Percentiles rank a stretch among this genome's conserved stretches.
These are phyloP conservation scores for Hypselothyrea guttata DNA, from an alignment of 2,888 invertebrate species.

Conservation along the genomic window DNA sequence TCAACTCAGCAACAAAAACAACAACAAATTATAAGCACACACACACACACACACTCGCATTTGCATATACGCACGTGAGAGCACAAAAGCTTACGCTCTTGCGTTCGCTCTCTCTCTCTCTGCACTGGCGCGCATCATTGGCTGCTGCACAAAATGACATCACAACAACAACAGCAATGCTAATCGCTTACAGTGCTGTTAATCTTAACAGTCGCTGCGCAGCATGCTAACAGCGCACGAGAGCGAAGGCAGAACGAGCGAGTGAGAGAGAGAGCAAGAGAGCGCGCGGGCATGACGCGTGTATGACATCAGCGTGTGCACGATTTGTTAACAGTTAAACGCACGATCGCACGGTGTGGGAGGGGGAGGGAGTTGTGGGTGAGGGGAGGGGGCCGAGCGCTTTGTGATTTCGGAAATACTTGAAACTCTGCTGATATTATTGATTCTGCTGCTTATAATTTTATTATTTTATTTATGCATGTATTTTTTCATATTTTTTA, in stretches of 20 bases:
- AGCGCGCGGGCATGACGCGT: conserved; percentile 13
- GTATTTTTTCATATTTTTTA: background rate
- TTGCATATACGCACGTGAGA: background rate
- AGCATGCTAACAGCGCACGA: conserved; percentile 49
- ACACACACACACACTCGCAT: background rate
- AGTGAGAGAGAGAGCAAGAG: background rate
- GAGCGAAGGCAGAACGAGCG: background rate
- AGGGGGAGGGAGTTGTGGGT: background rate
- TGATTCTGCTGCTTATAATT: background rate
- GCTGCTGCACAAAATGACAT: conserved; percentile 67
- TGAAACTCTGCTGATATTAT: conserved; percentile 13
- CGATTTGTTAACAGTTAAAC: conserved; percentile 78
- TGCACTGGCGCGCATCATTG: background rate
- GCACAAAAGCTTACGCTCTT: background rate
- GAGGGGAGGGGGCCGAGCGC: background rate
- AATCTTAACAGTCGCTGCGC: conserved; percentile 20
- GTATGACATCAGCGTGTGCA: conserved; percentile 77
- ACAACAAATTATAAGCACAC: conserved; percentile 18
- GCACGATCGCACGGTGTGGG: conserved; percentile 44
- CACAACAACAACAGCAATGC: conserved; percentile 47
- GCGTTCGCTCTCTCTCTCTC: background rate
- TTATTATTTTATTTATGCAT: conserved; percentile 14
- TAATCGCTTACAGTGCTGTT: background rate
- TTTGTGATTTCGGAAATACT: conserved; percentile 46
- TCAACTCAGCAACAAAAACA: conserved; percentile 46